phyloP scores from a whole-genome alignment of 2,888 invertebrate species.

The Philereme vetulata region DNA sequence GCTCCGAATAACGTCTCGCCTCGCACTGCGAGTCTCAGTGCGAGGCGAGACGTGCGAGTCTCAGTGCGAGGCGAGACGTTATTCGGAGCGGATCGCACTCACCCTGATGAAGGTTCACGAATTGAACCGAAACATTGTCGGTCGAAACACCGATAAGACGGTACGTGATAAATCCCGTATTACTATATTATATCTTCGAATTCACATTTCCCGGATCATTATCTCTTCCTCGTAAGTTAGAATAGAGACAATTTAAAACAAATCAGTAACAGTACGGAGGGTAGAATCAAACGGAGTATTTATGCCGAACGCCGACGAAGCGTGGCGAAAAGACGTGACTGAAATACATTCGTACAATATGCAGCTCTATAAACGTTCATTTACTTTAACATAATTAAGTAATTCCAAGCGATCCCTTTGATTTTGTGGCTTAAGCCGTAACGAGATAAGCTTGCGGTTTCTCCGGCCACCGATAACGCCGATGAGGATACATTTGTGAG shows the following conservation, averaged over 20 bases:
- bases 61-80: too few species aligned
- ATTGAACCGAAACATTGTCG: too few species aligned
- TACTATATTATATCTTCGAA: neutral
- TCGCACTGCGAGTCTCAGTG: too few species aligned
- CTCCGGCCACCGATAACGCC: slow-evolving; percentile 22
- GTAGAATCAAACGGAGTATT: slow-evolving; percentile 44
- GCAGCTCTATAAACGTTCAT: slow-evolving; percentile 34
- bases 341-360: slow-evolving; percentile 42
- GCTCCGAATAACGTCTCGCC: too few species aligned
- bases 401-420: slow-evolving; percentile 26
- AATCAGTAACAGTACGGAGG: slow-evolving; percentile 34
- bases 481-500: slow-evolving; percentile 9
- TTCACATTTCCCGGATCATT: neutral
- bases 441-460: slow-evolving; percentile 26
- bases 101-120: too few species aligned
- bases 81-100: too few species aligned
- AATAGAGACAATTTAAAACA: slow-evolving; percentile 29
- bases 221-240: slow-evolving; percentile 1
- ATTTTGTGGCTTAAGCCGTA: slow-evolving; percentile 21
- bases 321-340: slow-evolving; percentile 47
- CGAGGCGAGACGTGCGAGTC: too few species aligned
- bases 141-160: too few species aligned
- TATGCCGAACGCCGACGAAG: slow-evolving; percentile 45
- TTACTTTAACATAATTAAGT: slow-evolving; percentile 31
- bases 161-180: too few species aligned